Percentiles rank a stretch among this genome's conserved stretches.
Evolutionary conservation across 2,113 vertebrate genomes (phyloP).

Genomic region (Ptyas mucosa): DNA sequence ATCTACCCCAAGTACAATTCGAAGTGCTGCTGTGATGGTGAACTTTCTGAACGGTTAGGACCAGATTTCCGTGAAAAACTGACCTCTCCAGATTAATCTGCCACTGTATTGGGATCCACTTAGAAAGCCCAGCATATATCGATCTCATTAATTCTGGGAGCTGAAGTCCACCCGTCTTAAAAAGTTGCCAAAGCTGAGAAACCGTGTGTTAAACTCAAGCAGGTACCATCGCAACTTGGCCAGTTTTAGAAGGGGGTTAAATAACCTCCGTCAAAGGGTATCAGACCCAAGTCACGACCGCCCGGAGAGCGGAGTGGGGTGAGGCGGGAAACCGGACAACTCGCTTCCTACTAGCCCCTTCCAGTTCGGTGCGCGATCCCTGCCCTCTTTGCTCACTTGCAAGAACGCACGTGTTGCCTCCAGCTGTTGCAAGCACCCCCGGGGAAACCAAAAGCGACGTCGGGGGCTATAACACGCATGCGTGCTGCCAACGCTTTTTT

Average conservation of each 20-base stretch:
- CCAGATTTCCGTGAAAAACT: neutral
- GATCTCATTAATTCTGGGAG: neutral
- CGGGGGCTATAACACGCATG: conserved; percentile 31
- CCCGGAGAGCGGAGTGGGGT: neutral
- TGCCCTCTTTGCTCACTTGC: neutral
- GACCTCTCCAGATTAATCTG: neutral
- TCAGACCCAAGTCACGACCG: neutral
- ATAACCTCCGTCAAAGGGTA: neutral
- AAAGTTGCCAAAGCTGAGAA: neutral
- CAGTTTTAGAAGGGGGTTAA: neutral
- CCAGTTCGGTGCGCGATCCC: neutral
- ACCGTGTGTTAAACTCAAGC: neutral
- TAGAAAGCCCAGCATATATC: neutral
- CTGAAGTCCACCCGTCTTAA: neutral
- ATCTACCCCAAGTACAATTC: neutral
- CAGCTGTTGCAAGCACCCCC: neutral
- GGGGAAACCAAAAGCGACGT: neutral
- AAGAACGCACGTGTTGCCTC: neutral
- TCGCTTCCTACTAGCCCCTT: neutral
- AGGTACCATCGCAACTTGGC: neutral
- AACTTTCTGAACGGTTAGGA: neutral
- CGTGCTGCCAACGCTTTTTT: neutral
- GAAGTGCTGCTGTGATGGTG: neutral
- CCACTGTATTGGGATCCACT: neutral
- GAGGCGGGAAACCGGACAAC: neutral